Conservation (phyloP, 2,113 vertebrate species). For the Panurus biarmicus region DNA sequence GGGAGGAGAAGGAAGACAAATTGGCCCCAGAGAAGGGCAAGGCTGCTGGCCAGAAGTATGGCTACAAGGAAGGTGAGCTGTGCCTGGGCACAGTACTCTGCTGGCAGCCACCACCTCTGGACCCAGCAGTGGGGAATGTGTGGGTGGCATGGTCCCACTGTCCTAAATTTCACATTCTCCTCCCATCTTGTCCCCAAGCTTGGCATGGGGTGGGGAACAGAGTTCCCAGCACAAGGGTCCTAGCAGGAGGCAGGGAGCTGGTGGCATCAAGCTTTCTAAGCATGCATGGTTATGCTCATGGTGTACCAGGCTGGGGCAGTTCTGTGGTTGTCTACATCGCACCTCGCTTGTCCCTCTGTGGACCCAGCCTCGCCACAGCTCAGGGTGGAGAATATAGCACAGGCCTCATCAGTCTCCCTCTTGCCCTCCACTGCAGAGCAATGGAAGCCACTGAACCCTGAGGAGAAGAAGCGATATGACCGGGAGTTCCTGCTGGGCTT, state of each 20-base stretch:
- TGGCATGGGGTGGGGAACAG: neutral
- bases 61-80: constrained; percentile 89
- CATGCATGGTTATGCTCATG: rapidly evolving
- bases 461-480: constrained; percentile 95
- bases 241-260: neutral
- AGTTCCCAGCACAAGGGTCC: neutral
- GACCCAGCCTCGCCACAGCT: neutral
- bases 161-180: neutral
- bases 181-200: neutral
- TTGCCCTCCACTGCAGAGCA: constrained; percentile 73
- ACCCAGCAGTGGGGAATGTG: neutral
- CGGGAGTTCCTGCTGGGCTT: constrained; percentile 90
- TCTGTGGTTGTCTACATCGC: neutral
- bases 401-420: neutral
- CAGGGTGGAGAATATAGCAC: neutral
- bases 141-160: neutral
- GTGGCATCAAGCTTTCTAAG: neutral
- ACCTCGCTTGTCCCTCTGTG: rapidly evolving
- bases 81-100: neutral
- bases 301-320: neutral
- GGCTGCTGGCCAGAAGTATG: constrained; percentile 85
- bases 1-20: constrained; percentile 97
- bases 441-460: constrained; percentile 90
- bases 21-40: constrained; percentile 87
- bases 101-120: neutral